Evolutionary conservation across 2,797 vertebrate genomes (phyloP), one percentile per base, ranked within the genome.

Genomic region (Manis crassicaudata): DNA sequence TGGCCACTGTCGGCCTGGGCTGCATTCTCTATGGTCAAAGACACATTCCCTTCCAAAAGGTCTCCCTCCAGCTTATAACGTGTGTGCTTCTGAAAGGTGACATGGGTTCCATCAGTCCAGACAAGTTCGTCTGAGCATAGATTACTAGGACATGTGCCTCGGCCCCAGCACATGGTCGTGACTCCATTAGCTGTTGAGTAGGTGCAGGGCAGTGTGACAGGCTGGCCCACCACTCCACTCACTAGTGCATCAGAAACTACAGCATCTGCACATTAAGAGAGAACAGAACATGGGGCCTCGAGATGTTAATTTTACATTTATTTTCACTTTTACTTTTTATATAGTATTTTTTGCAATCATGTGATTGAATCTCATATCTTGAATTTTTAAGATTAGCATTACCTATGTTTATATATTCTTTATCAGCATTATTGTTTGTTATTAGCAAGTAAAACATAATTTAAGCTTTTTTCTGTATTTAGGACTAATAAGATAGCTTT

Each of bases 131-230:
- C 20, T 35, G 5, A 67, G 73, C 99, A 99, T 35, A 62, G 75
- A 0, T 85, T 90, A 25, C 3, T 14, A 52, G 98, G 97, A 87
- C 99, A 98, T 7, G 16, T 0, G 11, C 98, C 98, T 54, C 84
- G 96, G 6, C 98, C 98, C 99, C 99, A 99, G 96, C 99, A 99
- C 11, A 88, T 92, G 6, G 89, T 8, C 0, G 98, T 98, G 63
- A 40, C 5, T 6, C 98, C 98, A 0, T 94, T 43, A 67, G 76
- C 14, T 2, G 92, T 95, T 35, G 98, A 84, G 82, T 99, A 99
- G 8, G 13, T 96, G 92, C 99, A 99, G 0, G 79, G 95, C 11
- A 99, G 89, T 6, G 97, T 98, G 37, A 98, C 96, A 2, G 98
- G 80, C 60, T 89, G 68, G 35, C 99, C 99, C 63, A 95, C 97